Percentiles rank a stretch among this genome's conserved stretches.
These are phyloP conservation scores for Otis tarda DNA, from an alignment of 2,113 vertebrate species.

Conservation along the genomic window DNA sequence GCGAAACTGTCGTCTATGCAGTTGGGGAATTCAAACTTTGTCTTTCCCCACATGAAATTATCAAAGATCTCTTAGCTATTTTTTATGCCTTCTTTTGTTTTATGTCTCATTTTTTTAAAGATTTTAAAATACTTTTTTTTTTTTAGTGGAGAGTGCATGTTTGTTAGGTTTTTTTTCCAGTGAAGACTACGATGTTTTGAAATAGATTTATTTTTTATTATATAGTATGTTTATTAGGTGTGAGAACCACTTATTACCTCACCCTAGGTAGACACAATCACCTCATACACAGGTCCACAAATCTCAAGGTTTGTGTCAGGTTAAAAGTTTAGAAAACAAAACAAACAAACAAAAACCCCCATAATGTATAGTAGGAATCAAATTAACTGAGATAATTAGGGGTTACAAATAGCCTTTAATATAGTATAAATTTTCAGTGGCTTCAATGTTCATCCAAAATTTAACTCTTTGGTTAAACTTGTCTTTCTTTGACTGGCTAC, in stretches of 20 bases:
- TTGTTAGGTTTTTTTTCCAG: not conserved
- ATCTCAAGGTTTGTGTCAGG: not conserved
- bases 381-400: not conserved
- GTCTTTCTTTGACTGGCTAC: not conserved
- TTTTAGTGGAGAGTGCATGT: too few species aligned
- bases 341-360: too few species aligned
- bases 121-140: not conserved
- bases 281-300: not conserved
- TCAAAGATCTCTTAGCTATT: not conserved
- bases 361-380: not conserved
- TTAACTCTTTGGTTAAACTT: not conserved
- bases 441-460: not conserved
- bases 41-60: not conserved
- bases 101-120: not conserved
- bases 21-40: not conserved
- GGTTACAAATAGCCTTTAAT: not conserved
- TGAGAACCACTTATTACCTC: not conserved
- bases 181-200: not conserved
- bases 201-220: not conserved
- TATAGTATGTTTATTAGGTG: not conserved
- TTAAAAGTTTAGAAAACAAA: not conserved
- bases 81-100: not conserved
- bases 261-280: not conserved
- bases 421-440: not conserved
- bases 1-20: not conserved